Base-by-base conservation (phyloP, 2,888 invertebrate species). In the Chrysomela aeneicollis region DNA sequence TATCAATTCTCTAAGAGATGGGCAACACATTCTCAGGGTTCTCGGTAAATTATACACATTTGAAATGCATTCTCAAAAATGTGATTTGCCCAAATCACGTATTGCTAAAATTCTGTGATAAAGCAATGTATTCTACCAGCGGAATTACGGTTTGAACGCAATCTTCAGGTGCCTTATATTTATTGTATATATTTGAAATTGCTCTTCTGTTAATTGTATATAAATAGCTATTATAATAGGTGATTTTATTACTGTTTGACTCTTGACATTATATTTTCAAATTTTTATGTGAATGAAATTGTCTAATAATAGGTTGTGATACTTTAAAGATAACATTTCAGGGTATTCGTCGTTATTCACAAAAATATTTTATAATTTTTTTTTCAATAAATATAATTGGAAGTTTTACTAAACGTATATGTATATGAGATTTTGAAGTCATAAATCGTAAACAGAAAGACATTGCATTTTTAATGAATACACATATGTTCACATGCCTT, bases 151-250 rank as follows among this genome's bases (percentile, higher is more conserved):
- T 42, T 35, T 3, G 8, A 42, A 15, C 15, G 15, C 9, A 42
- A 42, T 12, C 42, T 42, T n/a, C 42, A 42, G 42, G 42, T 42
- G 42, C 42, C 42, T 42, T 15, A 42, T 42, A 42, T 42, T 42
- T 42, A 42, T 42, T 42, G 42, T 42, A 42, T 15, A 42, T 42
- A 42, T 42, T 42, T 15, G 15, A 42, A 42, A 42, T 42, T 42
- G 15, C 15, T 42, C 3, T 42, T 42, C n/a, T 42, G 15, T 42
- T 2, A 4, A 42, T 42, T 42, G 42, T 42, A 42, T 42, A 42
- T 42, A 42, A 42, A 42, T 42, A 42, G 42, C 42, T 10, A 42
- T 42, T 10, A 10, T 12, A 10, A 42, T 42, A 42, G n/a, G 15
- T 42, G 1, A 15, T 42, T 42, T 42, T 42, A 42, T 42, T 15